phyloP scores from a whole-genome alignment of 1,140 invertebrate genomes.

The Lepidotrigona ventralis region DNA sequence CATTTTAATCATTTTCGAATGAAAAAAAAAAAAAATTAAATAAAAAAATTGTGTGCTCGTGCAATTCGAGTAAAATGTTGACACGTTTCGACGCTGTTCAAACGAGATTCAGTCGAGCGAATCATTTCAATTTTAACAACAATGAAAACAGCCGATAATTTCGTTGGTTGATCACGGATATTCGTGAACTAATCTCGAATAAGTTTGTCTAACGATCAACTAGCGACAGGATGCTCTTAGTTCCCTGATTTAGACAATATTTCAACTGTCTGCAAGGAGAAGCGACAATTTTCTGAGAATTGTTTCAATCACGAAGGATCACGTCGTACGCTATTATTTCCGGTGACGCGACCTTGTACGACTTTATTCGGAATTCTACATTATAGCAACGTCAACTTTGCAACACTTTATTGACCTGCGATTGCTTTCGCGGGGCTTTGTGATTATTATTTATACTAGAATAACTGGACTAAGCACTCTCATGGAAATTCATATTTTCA shows the following conservation, averaged over 20 bases:
- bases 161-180: background rate
- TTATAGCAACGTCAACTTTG: background rate
- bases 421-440: background rate
- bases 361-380: background rate
- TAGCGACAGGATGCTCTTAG: background rate
- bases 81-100: background rate
- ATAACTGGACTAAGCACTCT: background rate
- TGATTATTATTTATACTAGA: background rate
- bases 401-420: background rate
- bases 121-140: background rate
- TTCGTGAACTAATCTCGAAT: background rate
- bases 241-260: constrained; percentile 35
- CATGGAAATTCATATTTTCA: background rate
- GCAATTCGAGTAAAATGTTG: background rate
- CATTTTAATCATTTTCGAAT: too few species aligned
- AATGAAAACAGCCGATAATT: background rate
- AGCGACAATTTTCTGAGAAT: constrained; percentile 11
- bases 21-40: too few species aligned
- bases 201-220: constrained; percentile 13
- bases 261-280: background rate
- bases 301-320: constrained; percentile 28
- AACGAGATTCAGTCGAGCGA: background rate
- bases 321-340: constrained; percentile 40
- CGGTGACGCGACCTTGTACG: background rate
- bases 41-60: too few species aligned